Evolutionary conservation across 2,797 vertebrate species (phyloP).

Genomic region (Salarias fasciatus): DNA sequence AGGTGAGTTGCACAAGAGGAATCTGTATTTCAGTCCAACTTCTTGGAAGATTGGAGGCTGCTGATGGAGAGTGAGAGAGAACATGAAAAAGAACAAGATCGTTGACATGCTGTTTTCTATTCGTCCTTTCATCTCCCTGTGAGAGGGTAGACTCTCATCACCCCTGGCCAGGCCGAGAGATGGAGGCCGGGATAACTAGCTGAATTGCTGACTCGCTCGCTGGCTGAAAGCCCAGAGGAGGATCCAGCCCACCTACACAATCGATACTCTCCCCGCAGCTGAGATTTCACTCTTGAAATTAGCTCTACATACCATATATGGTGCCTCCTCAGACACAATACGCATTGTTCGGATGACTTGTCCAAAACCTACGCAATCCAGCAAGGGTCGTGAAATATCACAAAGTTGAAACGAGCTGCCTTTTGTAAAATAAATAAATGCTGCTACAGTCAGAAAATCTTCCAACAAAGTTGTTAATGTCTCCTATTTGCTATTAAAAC

Average conservation of each 20-base stretch:
- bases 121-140: conserved; percentile 35
- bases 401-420: conserved; percentile 1
- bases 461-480: conserved; percentile 14
- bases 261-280: conserved; percentile 56
- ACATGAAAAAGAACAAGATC: conserved; percentile 33
- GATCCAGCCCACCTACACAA: conserved; percentile 54
- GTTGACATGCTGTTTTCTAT: conserved; percentile 27
- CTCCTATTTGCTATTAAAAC: conserved; percentile 36
- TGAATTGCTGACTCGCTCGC: conserved; percentile 58
- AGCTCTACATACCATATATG: conserved; percentile 26
- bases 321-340: conserved; percentile 13
- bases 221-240: conserved; percentile 53
- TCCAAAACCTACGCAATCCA: conserved; percentile 14
- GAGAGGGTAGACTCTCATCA: conserved; percentile 24
- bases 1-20: background rate
- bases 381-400: background rate
- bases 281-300: conserved; percentile 49
- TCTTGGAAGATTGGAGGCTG: background rate
- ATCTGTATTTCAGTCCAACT: background rate
- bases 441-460: conserved; percentile 1
- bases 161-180: conserved; percentile 36
- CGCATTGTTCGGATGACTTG: background rate
- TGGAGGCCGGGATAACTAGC: conserved; percentile 16
- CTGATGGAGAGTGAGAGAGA: background rate
- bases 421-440: conserved; percentile 21